Base-by-base conservation (phyloP, 2,113 vertebrate species). In the Hucho hucho region DNA sequence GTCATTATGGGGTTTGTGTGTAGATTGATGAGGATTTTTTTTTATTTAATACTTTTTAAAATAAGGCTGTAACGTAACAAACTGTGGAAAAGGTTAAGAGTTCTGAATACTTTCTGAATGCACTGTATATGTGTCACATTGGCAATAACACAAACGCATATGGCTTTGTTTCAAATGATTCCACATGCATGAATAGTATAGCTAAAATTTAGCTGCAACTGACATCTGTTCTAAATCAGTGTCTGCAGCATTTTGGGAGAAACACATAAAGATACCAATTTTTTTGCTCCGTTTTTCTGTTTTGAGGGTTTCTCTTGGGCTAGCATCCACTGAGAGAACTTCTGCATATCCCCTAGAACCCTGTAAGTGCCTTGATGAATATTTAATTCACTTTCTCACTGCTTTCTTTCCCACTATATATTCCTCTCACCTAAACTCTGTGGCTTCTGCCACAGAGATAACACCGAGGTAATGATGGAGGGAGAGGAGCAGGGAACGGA, bases 151-250 rank as follows among this genome's bases (percentile, higher is more conserved):
- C 76, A 58, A 53, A 70, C 4, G 14, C 46, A 28, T 32, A 72
- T 76, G 77, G 20, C 58, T 37, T 66, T 12, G 63, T 20, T 69
- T 25, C 64, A 49, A 49, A 59, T 22, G 43, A 18, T 58, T 75
- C 49, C 64, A 79, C 74, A 61, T 61, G 75, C 22, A 68, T 69
- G 75, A 79, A 75, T 76, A 47, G 69, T 80, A 76, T 63, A 81
- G 65, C 78, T 85, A 74, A 84, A 81, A 79, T 85, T 71, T 63
- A 37, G 47, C 64, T 76, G 72, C 49, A 83, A 79, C 56, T 83
- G 75, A 56, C 70, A 79, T 82, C 69, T n/a, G 58, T 61, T 61
- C 2, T 9, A 53, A 14, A 53, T 61, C 18, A 61, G 6, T 24
- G 18, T 61, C 13, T 24, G 7, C 20, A 61, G 16, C 58, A 46